Evolutionary conservation across 2,113 vertebrate genomes (phyloP).

Genomic region (Ailuropoda melanoleuca): DNA sequence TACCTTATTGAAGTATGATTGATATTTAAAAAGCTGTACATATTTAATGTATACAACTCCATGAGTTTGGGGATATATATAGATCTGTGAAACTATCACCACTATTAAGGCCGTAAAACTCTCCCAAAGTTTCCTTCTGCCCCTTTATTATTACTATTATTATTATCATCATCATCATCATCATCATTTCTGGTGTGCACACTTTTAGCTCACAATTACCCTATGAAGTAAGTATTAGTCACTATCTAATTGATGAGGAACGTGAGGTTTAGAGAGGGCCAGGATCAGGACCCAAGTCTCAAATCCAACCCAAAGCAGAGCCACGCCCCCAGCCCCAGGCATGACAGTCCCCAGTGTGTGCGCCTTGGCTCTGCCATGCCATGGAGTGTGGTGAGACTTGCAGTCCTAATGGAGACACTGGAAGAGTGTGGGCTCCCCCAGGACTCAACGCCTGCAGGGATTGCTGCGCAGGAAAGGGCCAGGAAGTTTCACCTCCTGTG

Average conservation of each 20-base stretch:
- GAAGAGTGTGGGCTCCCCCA: not conserved
- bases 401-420: not conserved
- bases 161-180: not conserved
- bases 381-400: fast-evolving
- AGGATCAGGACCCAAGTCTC: not conserved
- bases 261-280: not conserved
- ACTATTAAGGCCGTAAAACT: not conserved
- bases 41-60: not conserved
- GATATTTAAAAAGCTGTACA: not conserved
- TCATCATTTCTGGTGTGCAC: not conserved
- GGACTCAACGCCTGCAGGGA: fast-evolving
- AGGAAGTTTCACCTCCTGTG: fast-evolving
- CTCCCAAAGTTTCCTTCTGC: not conserved
- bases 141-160: not conserved
- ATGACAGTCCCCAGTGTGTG: fast-evolving
- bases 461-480: not conserved
- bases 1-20: not conserved
- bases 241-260: not conserved
- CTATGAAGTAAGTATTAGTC: not conserved
- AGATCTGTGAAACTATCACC: not conserved
- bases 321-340: fast-evolving
- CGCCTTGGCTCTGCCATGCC: not conserved
- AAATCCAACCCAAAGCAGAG: not conserved
- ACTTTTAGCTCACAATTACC: not conserved
- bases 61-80: not conserved